Percentiles rank a stretch among this genome's conserved stretches.
These are phyloP conservation scores for Sylvilagus bachmani DNA, from an alignment of 2,113 vertebrate genomes.

Conservation along the genomic window DNA sequence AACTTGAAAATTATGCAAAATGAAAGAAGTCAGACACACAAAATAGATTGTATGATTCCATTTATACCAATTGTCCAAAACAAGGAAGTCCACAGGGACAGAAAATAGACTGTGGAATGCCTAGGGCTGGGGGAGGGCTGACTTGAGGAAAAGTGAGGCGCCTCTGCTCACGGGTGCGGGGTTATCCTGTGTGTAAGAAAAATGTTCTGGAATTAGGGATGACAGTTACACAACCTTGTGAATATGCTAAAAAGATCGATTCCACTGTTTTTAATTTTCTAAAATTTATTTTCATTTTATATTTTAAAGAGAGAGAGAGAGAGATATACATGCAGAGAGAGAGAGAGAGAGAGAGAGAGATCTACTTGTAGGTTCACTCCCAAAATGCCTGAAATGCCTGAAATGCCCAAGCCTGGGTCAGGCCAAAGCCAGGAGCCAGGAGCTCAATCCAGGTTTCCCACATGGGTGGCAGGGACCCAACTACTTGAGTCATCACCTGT, in stretches of 20 bases:
- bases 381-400: too few species aligned
- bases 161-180: neutral
- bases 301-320: too few species aligned
- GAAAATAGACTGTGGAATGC: neutral
- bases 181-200: neutral
- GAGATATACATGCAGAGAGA: too few species aligned
- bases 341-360: too few species aligned
- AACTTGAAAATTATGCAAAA: neutral
- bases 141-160: neutral
- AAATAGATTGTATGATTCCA: neutral
- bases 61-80: neutral
- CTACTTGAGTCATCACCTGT: too few species aligned
- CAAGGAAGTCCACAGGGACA: neutral
- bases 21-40: neutral
- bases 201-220: neutral
- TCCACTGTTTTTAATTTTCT: too few species aligned
- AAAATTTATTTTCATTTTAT: too few species aligned
- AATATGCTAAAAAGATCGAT: neutral
- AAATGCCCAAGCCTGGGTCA: too few species aligned
- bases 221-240: neutral
- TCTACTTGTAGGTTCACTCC: too few species aligned
- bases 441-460: too few species aligned
- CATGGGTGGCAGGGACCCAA: too few species aligned
- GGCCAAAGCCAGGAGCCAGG: too few species aligned
- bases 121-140: fast-evolving